phyloP scores from a whole-genome alignment of 2,113 vertebrate species.

The Brachirus orientalis region DNA sequence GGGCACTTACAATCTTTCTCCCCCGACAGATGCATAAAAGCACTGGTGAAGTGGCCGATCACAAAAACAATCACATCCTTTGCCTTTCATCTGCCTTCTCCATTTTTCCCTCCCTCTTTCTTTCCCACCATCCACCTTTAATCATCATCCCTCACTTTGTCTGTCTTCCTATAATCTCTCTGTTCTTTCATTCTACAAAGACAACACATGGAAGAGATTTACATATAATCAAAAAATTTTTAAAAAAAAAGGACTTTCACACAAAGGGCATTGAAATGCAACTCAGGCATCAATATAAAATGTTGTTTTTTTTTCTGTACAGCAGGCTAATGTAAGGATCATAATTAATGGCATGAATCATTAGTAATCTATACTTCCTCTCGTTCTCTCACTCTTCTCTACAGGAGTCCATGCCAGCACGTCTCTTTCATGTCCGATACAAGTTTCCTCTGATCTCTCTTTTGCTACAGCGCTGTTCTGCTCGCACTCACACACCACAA shows the following conservation, averaged over 20 bases:
- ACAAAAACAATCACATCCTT: slow-evolving; percentile 36
- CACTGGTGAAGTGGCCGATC: slow-evolving; percentile 6
- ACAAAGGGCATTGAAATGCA: slow-evolving; percentile 8
- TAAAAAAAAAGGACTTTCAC: neutral
- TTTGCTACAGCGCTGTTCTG: slow-evolving; percentile 1
- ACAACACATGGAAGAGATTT: too few relatives aligned
- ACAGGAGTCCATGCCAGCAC: neutral
- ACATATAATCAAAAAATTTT: too few relatives aligned
- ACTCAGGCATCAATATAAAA: too few relatives aligned
- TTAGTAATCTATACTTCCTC: neutral
- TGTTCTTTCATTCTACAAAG: neutral
- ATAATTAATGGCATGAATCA: slow-evolving; percentile 6
- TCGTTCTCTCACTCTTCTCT: neutral
- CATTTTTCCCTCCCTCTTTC: neutral
- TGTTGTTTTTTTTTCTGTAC: slow-evolving; percentile 22
- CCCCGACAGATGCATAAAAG: slow-evolving; percentile 32
- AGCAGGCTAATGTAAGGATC: neutral
- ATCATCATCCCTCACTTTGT: neutral
- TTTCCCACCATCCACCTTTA: neutral
- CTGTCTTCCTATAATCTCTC: neutral
- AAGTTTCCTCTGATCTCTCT: slow-evolving; percentile 3
- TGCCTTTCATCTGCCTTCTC: slow-evolving; percentile 10
- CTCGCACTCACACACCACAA: neutral
- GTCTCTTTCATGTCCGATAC: neutral
- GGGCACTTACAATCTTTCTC: slow-evolving; percentile 45